Conservation (phyloP, 2,113 vertebrate species). For the Antennarius striatus region DNA sequence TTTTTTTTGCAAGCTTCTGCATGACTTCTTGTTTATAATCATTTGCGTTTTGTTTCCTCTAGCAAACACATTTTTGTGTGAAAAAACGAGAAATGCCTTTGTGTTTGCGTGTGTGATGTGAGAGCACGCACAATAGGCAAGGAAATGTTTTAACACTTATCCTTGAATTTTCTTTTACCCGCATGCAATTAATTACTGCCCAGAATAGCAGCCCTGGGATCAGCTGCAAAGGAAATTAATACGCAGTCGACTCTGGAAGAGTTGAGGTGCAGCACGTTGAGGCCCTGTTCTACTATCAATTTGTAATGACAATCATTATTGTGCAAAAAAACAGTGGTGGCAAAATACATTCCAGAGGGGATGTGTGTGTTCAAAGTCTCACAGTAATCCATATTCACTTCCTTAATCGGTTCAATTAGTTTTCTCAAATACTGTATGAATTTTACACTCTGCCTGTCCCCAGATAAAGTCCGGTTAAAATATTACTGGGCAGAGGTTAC, state of each 20-base stretch:
- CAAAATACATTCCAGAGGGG: constrained; percentile 56
- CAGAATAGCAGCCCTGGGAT: constrained; percentile 54
- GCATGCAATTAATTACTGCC: constrained; percentile 65
- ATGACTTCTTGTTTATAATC: constrained; percentile 44
- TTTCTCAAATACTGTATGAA: constrained; percentile 72
- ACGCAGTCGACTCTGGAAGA: constrained; percentile 20
- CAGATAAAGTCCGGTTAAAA: constrained; percentile 75
- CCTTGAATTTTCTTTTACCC: constrained; percentile 68
- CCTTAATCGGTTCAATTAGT: constrained; percentile 79
- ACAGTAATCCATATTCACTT: constrained; percentile 72
- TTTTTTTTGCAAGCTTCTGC: constrained; percentile 56
- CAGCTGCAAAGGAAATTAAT: constrained; percentile 56
- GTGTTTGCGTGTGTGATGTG: constrained; percentile 42
- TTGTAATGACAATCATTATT: constrained; percentile 66
- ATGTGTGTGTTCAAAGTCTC: constrained; percentile 47
- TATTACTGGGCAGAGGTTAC: constrained; percentile 76
- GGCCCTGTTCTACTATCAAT: constrained; percentile 51
- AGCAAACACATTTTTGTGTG: constrained; percentile 45
- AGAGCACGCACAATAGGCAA: constrained; percentile 23
- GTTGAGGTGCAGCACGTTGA: constrained; percentile 23
- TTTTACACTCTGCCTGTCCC: constrained; percentile 72
- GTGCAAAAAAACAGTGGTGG: constrained; percentile 54
- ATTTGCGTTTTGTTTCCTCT: constrained; percentile 42
- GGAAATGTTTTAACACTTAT: constrained; percentile 63
- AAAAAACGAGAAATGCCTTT: constrained; percentile 38